phyloP scores from a whole-genome alignment of 2,797 vertebrate genomes.

The Sebastes minor region DNA sequence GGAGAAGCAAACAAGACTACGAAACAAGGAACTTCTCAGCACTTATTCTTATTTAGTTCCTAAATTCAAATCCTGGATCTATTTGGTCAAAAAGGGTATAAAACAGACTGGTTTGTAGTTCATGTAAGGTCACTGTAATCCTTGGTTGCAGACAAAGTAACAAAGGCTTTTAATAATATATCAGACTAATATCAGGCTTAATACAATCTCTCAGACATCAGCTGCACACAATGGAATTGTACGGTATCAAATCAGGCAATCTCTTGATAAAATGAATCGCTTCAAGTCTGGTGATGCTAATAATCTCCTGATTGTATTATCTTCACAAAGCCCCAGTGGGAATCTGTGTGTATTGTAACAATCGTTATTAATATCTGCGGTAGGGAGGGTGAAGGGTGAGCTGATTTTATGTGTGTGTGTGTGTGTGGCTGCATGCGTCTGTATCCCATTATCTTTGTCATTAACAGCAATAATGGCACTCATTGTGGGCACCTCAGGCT shows the following conservation, averaged over 20 bases:
- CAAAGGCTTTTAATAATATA: constrained; percentile 40
- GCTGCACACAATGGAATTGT: constrained; percentile 23
- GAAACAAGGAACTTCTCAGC: not conserved
- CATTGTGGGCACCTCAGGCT: constrained; percentile 60
- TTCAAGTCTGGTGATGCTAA: constrained; percentile 58
- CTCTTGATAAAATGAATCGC: constrained; percentile 65
- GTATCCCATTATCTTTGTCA: constrained; percentile 73
- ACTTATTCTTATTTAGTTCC: not conserved
- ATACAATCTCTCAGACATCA: constrained; percentile 45
- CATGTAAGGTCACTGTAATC: not conserved
- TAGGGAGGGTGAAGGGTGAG: constrained; percentile 11
- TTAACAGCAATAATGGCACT: constrained; percentile 68
- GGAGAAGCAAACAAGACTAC: not conserved
- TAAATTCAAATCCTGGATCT: not conserved
- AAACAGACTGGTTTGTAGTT: constrained; percentile 11
- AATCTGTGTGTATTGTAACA: constrained; percentile 37
- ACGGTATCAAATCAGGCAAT: constrained; percentile 60
- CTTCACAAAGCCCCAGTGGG: constrained; percentile 44
- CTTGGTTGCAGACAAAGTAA: constrained; percentile 11
- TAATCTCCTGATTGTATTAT: constrained; percentile 66
- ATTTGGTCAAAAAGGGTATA: not conserved
- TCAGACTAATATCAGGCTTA: constrained; percentile 30
- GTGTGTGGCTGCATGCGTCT: not conserved
- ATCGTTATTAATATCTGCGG: constrained; percentile 50
- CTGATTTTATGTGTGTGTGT: constrained; percentile 1